These are phyloP conservation scores for Brachypodius melanocephalos DNA, from an alignment of 2,113 vertebrate genomes.

Conservation along the genomic window DNA sequence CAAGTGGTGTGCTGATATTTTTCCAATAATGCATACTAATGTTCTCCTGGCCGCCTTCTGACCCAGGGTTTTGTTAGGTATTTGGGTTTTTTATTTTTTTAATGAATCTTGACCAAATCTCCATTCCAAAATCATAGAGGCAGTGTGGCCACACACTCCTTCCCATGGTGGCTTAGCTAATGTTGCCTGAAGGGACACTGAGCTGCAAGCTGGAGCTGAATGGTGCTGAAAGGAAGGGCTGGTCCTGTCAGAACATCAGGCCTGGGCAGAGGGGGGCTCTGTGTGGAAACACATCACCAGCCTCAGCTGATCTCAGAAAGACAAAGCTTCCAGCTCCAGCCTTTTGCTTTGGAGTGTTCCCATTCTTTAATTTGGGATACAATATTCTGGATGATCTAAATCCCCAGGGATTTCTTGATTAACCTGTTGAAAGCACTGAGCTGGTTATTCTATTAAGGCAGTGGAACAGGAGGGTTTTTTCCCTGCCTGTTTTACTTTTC, in stretches of 20 bases:
- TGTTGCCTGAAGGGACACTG: neutral
- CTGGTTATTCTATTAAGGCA: neutral
- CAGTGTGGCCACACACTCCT: neutral
- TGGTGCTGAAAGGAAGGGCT: neutral
- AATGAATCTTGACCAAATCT: neutral
- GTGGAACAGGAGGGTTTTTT: neutral
- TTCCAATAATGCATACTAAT: neutral
- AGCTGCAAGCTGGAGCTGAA: neutral
- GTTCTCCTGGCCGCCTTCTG: neutral
- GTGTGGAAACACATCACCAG: neutral
- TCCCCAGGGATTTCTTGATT: neutral
- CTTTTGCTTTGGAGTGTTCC: neutral
- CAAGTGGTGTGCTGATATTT: neutral
- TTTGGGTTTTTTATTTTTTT: neutral
- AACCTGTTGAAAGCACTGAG: neutral
- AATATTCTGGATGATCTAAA: neutral
- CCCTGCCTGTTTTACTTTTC: neutral
- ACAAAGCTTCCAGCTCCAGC: neutral
- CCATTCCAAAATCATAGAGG: neutral
- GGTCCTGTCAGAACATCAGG: neutral
- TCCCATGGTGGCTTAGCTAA: neutral
- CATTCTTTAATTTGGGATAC: neutral
- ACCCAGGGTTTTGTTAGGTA: neutral
- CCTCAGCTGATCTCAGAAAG: neutral
- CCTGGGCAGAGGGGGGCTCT: neutral